Percentiles rank a stretch among this genome's conserved stretches.
Evolutionary conservation across 2,113 vertebrate species (phyloP).

Genomic region (Phrynosoma platyrhinos): DNA sequence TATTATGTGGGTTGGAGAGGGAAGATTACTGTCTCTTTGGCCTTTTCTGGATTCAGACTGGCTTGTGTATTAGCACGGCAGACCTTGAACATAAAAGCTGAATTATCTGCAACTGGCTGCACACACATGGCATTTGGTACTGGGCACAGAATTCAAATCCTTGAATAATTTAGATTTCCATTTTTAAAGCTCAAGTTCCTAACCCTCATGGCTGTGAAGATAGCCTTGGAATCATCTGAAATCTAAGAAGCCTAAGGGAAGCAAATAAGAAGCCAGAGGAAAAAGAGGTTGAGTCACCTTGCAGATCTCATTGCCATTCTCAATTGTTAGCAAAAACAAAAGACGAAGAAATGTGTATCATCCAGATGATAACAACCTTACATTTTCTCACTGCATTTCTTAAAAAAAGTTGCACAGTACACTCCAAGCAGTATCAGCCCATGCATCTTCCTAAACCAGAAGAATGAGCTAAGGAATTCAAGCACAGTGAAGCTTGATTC

Average conservation of each 20-base stretch:
- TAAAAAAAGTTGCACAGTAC: too few species aligned
- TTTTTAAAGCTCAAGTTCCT: not conserved
- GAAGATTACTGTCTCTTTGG: too few species aligned
- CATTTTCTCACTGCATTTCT: not conserved
- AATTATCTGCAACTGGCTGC: not conserved
- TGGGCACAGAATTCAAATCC: not conserved
- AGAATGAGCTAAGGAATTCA: not conserved
- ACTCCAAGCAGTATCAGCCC: not conserved
- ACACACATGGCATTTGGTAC: not conserved
- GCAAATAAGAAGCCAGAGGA: not conserved
- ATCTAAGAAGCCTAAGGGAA: not conserved
- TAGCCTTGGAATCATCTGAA: not conserved
- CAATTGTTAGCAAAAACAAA: not conserved
- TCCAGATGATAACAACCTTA: too few species aligned
- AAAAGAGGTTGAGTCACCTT: not conserved
- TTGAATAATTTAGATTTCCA: too few species aligned
- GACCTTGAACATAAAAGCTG: not conserved
- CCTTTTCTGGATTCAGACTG: too few species aligned
- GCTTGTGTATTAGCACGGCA: not conserved
- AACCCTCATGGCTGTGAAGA: not conserved
- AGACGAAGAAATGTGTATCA: not conserved
- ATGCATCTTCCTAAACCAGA: not conserved
- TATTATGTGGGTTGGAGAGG: too few species aligned
- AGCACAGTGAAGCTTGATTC: too few species aligned
- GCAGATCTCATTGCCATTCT: not conserved